Evolutionary conservation across 2,888 invertebrate species (phyloP), one percentile per base, ranked within the genome.

Genomic region (Pardosa pseudoannulata): DNA sequence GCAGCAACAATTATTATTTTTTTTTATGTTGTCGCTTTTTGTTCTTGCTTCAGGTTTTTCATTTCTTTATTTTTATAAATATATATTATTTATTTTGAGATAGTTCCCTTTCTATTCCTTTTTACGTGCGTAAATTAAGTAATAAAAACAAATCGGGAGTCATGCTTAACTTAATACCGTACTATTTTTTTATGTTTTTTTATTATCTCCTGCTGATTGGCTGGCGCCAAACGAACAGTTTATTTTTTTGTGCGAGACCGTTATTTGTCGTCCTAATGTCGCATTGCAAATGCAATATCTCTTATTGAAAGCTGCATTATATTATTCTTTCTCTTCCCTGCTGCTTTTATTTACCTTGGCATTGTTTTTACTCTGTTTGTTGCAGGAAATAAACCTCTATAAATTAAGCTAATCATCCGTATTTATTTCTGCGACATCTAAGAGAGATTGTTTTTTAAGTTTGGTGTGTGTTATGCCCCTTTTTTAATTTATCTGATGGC

Each of bases 101-200:
- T n/a, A n/a, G n/a, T n/a, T n/a, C n/a, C n/a, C n/a, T n/a, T n/a
- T n/a, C n/a, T n/a, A n/a, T 28, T 65, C 29, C 64, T 65, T 65
- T 13, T 11, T 62, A n/a, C n/a, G n/a, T n/a, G n/a, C 9, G 5
- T 36, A 19, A 62, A 56, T 1, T 64, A 28, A 13, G 16, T 13
- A 29, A 2, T 29, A n/a, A 67, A n/a, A 67, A 23, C 5, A 36
- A 67, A 65, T 23, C 50, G 76, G 41, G 28, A 46, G 46, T 50
- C 78, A 32, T 65, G 71, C 65, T 71, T 83, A 78, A 83, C 73
- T 78, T 78, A 85, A 31, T 73, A 67, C 36, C 50, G 62, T 72
- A 9, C 2, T 71, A 64, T 11, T 50, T 9, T 23, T 41, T 29
- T 39, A 13, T 11, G 65, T 76, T 68, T 23, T 32, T 6, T 7